phyloP scores from a whole-genome alignment of 2,797 vertebrate species.

The Crocodylus rhombifer region DNA sequence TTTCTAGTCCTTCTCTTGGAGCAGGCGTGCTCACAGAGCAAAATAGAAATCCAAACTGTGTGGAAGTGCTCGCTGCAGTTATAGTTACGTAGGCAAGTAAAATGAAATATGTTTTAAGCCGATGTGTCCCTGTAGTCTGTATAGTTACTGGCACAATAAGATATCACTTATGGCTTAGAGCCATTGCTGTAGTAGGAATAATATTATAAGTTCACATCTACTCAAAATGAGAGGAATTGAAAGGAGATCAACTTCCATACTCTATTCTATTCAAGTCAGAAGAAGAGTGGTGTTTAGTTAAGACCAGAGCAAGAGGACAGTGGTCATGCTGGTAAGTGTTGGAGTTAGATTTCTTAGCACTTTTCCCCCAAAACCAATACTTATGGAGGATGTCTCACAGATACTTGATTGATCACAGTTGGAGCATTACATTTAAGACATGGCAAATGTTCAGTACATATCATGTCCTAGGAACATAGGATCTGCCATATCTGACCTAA shows the following conservation, averaged over 20 bases:
- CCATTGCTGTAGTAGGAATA: not conserved
- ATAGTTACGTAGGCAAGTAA: too few species aligned
- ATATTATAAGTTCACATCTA: rapidly evolving
- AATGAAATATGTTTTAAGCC: too few species aligned
- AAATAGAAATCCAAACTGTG: too few species aligned
- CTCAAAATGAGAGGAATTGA: not conserved
- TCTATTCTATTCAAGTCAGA: not conserved
- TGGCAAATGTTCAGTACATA: not conserved
- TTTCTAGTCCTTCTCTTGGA: too few species aligned
- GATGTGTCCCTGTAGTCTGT: not conserved
- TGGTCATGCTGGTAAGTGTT: not conserved
- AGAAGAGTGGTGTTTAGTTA: rapidly evolving
- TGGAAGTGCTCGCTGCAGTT: too few species aligned
- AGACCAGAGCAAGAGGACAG: not conserved
- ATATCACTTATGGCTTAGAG: not conserved
- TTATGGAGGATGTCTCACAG: not conserved
- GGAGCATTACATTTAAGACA: constrained; percentile 10
- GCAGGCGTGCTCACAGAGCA: too few species aligned
- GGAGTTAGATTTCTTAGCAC: not conserved
- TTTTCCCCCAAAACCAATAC: not conserved
- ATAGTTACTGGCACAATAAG: not conserved
- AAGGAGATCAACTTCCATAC: not conserved
- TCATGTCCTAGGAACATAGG: not conserved
- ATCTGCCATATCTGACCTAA: not conserved
- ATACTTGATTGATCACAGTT: not conserved